Percentiles rank a stretch among this genome's conserved stretches.
Evolutionary conservation across 2,888 invertebrate genomes (phyloP).

Genomic region (Drosophila quinaria): DNA sequence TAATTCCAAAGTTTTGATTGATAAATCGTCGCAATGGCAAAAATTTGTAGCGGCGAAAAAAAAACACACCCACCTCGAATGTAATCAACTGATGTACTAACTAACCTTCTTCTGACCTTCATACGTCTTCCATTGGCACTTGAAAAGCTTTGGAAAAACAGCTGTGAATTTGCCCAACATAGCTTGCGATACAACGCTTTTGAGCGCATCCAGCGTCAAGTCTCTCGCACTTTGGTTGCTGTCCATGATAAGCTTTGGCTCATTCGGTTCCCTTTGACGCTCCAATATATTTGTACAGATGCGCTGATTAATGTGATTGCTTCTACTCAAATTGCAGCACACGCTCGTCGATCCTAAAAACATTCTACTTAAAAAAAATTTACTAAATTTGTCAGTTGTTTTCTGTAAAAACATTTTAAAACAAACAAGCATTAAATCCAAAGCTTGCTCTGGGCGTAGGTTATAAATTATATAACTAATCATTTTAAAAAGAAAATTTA

Average conservation of each 20-base stretch:
- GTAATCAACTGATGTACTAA: slow-evolving; percentile 66
- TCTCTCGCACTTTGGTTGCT: slow-evolving; percentile 44
- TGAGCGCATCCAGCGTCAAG: slow-evolving; percentile 50
- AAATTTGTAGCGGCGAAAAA: slow-evolving; percentile 28
- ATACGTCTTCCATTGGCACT: slow-evolving; percentile 73
- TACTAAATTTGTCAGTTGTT: neutral
- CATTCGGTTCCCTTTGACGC: neutral
- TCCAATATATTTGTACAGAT: neutral
- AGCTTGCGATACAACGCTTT: slow-evolving; percentile 58
- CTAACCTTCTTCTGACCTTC: slow-evolving; percentile 81
- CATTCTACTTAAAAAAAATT: slow-evolving; percentile 11
- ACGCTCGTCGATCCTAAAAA: slow-evolving; percentile 6
- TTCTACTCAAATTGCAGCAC: neutral
- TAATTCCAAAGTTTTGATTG: slow-evolving; percentile 50
- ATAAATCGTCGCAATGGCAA: slow-evolving; percentile 36
- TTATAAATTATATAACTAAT: neutral
- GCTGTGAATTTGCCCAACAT: slow-evolving; percentile 70
- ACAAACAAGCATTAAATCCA: neutral
- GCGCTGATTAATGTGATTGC: neutral
- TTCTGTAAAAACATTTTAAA: neutral
- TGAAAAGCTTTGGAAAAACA: slow-evolving; percentile 77
- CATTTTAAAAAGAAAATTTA: neutral
- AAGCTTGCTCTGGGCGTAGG: slow-evolving; percentile 25
- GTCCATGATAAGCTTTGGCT: slow-evolving; percentile 47
- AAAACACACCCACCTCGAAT: slow-evolving; percentile 70